These are phyloP conservation scores for Drosophila neonasuta DNA, from an alignment of 2,888 invertebrate genomes.

Conservation along the genomic window DNA sequence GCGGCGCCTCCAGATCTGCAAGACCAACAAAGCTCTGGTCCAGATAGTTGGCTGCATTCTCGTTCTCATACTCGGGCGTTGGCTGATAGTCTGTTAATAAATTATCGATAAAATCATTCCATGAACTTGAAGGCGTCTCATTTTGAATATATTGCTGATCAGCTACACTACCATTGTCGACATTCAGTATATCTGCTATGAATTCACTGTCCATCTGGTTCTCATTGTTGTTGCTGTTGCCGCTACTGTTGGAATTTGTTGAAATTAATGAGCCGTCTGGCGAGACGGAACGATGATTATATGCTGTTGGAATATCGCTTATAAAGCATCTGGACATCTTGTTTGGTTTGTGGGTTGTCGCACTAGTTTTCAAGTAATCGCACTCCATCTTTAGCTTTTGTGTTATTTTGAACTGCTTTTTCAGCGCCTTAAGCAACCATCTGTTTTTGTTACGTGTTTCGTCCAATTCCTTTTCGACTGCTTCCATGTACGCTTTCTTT, in stretches of 20 bases:
- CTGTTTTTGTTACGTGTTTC: conserved; percentile 83
- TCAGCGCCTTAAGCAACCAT: conserved; percentile 82
- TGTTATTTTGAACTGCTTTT: conserved; percentile 83
- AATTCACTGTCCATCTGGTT: conserved; percentile 25
- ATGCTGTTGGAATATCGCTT: conserved; percentile 12
- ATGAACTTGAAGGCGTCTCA: conserved; percentile 42
- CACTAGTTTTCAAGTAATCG: conserved; percentile 83
- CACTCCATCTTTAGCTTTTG: conserved; percentile 83
- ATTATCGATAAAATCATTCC: conserved; percentile 66
- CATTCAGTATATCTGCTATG: conserved; percentile 38
- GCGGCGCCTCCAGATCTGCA: conserved; percentile 18
- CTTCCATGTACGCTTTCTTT: conserved; percentile 85
- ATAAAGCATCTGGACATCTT: conserved; percentile 83
- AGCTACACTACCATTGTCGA: conserved; percentile 62
- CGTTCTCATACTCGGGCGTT: conserved; percentile 42
- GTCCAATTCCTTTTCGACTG: conserved; percentile 83
- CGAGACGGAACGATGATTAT: conserved; percentile 27
- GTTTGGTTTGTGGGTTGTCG: conserved; percentile 84
- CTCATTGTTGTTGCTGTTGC: conserved; percentile 36
- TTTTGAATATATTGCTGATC: conserved; percentile 38
- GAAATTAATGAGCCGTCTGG: conserved; percentile 53
- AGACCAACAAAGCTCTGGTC: conserved; percentile 48
- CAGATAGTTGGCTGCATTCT: conserved; percentile 48
- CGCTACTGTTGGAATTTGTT: conserved; percentile 46
- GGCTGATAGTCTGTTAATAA: conserved; percentile 75